Base-by-base conservation (phyloP, 2,797 vertebrate genomes). In the Chaenodraco wilsoni region DNA sequence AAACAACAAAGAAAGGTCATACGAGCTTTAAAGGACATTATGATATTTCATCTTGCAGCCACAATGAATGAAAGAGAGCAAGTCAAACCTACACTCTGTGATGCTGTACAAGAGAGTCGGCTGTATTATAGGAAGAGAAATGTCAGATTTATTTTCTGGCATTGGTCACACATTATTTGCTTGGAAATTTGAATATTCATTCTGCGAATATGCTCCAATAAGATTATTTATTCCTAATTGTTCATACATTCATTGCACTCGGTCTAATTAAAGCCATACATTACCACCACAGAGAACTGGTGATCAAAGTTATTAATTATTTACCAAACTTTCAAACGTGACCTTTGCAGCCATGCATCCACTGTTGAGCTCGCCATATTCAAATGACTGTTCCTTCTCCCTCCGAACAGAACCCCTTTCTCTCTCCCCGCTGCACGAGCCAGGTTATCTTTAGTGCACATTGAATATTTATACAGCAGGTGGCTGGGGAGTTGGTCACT, bases 361-460 rank as follows among this genome's bases (percentile, higher is more conserved):
- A 64, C 60, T 68, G 55, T 61, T 56, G 12, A 62, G 61, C 51
- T 65, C 65, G 33, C 69, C 82, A 69, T 82, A 84, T 90, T 88
- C 78, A 84, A 90, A 89, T 79, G 74, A 84, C 66, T 67, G 79
- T 33, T 44, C 45, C 46, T 83, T 61, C 62, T 57, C 72, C 61
- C 52, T 61, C 69, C 54, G 44, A 87, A 84, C 69, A 68, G 33
- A 48, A 61, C 69, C 43, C 81, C 60, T 51, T 58, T 87, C 79
- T 75, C 84, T 82, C 79, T 77, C 76, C 57, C 48, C 0, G 14
- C 54, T 54, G 50, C 75, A 88, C 62, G 31, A 69, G 82, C 70
- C 79, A 83, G 79, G 87, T 94, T 94, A 93, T 93, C 92, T 94
- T 95, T 93, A 93, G 92, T 79, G 57, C 88, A 59, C 87, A 91